Conservation (phyloP, 2,888 invertebrate species). For the Steinernema scapterisci region DNA sequence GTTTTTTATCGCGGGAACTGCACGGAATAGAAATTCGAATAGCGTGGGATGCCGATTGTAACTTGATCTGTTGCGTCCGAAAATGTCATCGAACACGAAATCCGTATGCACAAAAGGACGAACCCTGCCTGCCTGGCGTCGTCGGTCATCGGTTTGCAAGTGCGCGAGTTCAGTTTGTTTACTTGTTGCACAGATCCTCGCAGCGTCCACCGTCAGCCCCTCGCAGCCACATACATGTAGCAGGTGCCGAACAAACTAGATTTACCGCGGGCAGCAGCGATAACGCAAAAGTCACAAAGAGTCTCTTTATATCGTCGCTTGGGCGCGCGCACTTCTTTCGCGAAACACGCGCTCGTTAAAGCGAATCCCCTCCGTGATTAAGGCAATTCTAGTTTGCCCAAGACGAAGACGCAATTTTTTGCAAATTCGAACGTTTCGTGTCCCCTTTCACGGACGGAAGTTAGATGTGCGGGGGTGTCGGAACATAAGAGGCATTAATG, state of each 20-base stretch:
- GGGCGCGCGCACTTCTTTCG: not conserved
- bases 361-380: not conserved
- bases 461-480: too few relatives aligned
- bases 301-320: slow-evolving; percentile 15
- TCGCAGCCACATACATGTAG: not conserved
- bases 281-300: slow-evolving; percentile 15
- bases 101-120: slow-evolving; percentile 17
- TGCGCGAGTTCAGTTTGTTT: slow-evolving; percentile 29
- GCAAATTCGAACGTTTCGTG: not conserved
- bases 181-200: slow-evolving; percentile 8
- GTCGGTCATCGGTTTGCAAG: slow-evolving; percentile 5
- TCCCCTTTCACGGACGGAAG: too few relatives aligned
- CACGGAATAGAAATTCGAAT: too few relatives aligned
- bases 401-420: not conserved
- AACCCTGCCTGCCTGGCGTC: too few relatives aligned
- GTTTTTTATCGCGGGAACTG: too few relatives aligned
- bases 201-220: slow-evolving; percentile 1
- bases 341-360: slow-evolving; percentile 28
- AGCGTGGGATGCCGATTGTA: too few relatives aligned
- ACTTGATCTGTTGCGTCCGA: too few relatives aligned
- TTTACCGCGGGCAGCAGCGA: slow-evolving; percentile 8
- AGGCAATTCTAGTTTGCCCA: not conserved
- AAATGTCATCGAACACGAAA: not conserved
- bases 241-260: slow-evolving; percentile 26
- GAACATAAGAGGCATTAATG: too few relatives aligned